These are phyloP conservation scores for Drosophila punjabiensis DNA, from an alignment of 1,140 invertebrate genomes.

Conservation along the genomic window DNA sequence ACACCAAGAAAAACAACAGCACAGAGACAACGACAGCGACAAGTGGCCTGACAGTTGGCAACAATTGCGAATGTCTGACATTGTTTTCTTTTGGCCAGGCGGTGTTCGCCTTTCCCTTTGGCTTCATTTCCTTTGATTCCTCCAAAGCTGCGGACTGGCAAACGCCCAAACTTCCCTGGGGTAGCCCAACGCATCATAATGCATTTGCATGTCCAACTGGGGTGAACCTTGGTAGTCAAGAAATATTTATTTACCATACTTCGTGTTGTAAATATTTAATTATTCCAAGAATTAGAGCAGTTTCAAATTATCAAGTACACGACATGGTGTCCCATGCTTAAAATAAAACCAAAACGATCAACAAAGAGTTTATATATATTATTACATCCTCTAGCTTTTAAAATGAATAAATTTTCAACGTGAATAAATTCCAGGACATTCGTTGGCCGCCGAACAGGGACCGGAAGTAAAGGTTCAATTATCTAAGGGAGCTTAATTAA, in stretches of 20 bases:
- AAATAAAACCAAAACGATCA: background rate
- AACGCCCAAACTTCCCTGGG: constrained; percentile 9
- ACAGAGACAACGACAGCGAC: constrained; percentile 49
- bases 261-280: background rate
- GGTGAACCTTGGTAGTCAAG: background rate
- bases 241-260: background rate
- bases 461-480: too few species aligned
- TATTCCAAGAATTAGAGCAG: background rate
- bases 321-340: background rate
- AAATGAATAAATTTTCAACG: too few species aligned
- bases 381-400: too few species aligned
- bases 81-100: constrained; percentile 45
- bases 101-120: constrained; percentile 23
- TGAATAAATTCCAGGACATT: too few species aligned
- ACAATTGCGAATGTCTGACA: constrained; percentile 65
- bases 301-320: background rate
- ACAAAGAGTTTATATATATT: too few species aligned
- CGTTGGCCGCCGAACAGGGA: too few species aligned
- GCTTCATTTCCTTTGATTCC: constrained; percentile 38
- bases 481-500: too few species aligned
- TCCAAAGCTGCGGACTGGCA: constrained; percentile 1
- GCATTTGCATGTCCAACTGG: constrained; percentile 30
- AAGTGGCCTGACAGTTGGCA: constrained; percentile 61
- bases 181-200: constrained; percentile 34
- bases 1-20: constrained; percentile 11